Base-by-base conservation (phyloP, 2,888 invertebrate genomes). In the Xanthorhoe spadicearia region DNA sequence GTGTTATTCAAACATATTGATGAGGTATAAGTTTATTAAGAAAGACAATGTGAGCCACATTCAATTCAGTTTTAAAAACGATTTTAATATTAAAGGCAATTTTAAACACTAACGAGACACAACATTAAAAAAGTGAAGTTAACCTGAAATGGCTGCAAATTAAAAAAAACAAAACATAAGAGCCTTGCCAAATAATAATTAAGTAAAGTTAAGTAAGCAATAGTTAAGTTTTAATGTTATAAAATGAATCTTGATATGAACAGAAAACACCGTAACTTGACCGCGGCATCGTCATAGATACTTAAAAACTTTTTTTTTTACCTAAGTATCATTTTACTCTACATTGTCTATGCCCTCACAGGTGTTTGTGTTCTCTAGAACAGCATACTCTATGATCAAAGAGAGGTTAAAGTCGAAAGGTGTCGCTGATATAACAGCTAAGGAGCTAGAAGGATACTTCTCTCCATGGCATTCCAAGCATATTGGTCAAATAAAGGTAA, bases 351-450 rank as follows among this genome's bases (percentile, higher is more conserved):
- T 90, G 86, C 88, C 89, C 89, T 91, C 87, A 87, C 94, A 97
- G 97, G 97, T 97, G 73, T 97, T 97, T 92, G 97, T 98, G 68
- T 98, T 97, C 94, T 96, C 95, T 83, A 96, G 96, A 83, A 95
- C 95, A 80, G 95, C 96, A 77, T 98, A 97, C 88, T 94, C 95
- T 83, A 95, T 96, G 83, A 96, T 98, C 85, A 97, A 97, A 93
- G 97, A 97, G 79, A 87, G 97, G 70, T 93, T 97, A 79, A 97
- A 97, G 90, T 94, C 95, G 71, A 96, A 96, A 75, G 96, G 96
- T 48, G 95, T 97, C 6, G 94, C 95, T 5, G 95, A 96, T 66
- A 94, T 97, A 61, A 96, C 96, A 58, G 95, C 95, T 74, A 92
- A 93, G 75, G 97, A 97, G 84, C 88, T 97, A 74, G 95, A 95